Evolutionary conservation across 2,113 vertebrate species (phyloP).

Genomic region (Acanthochromis polyacanthus): DNA sequence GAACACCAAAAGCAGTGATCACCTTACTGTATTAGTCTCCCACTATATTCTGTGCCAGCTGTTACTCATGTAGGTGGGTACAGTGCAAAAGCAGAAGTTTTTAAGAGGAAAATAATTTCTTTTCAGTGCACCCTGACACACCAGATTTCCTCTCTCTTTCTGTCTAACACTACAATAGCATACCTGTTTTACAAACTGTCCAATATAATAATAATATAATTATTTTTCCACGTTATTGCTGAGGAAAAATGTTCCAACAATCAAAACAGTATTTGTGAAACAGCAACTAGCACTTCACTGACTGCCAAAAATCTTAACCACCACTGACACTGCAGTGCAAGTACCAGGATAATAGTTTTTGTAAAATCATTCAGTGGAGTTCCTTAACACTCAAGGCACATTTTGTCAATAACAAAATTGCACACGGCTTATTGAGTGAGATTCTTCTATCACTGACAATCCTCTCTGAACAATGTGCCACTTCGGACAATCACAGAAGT

Average conservation of each 20-base stretch:
- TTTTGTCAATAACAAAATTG: conserved; percentile 77
- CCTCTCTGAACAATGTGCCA: conserved; percentile 70
- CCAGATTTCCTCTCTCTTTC: neutral
- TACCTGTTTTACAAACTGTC: neutral
- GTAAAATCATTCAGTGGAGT: conserved; percentile 55
- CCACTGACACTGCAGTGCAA: conserved; percentile 21
- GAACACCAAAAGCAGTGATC: conserved; percentile 36
- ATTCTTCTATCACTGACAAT: conserved; percentile 73
- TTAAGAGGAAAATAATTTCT: conserved; percentile 34
- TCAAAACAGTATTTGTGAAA: conserved; percentile 19
- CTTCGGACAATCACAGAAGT: conserved; percentile 75
- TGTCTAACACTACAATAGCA: too few species aligned
- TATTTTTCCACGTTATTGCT: neutral
- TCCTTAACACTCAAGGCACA: conserved; percentile 68
- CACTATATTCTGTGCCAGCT: conserved; percentile 44
- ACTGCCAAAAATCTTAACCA: conserved; percentile 24
- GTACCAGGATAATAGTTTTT: conserved; percentile 47
- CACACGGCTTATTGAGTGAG: conserved; percentile 56
- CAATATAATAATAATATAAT: neutral
- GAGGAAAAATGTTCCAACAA: conserved; percentile 4
- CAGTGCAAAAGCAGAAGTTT: conserved; percentile 44
- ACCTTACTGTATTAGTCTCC: conserved; percentile 37
- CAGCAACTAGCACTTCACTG: neutral
- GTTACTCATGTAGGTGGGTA: conserved; percentile 46
- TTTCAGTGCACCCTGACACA: conserved; percentile 22